phyloP scores from a whole-genome alignment of 2,888 invertebrate species.

The Dryocosmus kuriphilus region DNA sequence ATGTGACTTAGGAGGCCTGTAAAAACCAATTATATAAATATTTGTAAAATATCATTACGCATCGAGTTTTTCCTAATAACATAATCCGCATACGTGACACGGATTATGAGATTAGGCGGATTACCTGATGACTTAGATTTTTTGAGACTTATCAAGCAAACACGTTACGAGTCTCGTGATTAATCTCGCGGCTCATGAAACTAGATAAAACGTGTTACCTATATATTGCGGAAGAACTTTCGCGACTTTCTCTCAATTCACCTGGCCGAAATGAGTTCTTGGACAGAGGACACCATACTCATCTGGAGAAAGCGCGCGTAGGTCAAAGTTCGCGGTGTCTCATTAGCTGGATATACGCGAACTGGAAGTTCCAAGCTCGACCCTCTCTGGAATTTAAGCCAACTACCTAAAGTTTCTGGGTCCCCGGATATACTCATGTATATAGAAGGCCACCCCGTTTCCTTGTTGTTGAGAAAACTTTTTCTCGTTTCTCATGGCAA shows the following conservation, averaged over 20 bases:
- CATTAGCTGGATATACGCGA: conserved; percentile 19
- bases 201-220: not conserved
- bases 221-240: conserved; percentile 20
- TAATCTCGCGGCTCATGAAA: not conserved
- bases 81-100: no score
- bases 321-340: conserved; percentile 18
- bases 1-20: no score
- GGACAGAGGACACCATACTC: not conserved
- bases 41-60: no score
- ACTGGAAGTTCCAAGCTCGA: conserved; percentile 14
- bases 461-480: conserved; percentile 25
- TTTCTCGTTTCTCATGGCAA: conserved; percentile 28
- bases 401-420: not conserved
- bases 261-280: conserved; percentile 1
- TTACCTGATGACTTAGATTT: not conserved
- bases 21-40: no score
- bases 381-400: not conserved
- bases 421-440: not conserved
- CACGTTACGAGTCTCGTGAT: not conserved
- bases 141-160: not conserved
- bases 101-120: not conserved
- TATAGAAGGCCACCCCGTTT: not conserved
- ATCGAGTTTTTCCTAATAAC: no score
- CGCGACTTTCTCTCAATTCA: conserved; percentile 27
- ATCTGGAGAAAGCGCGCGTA: conserved; percentile 1